Evolutionary conservation across 2,888 invertebrate species (phyloP), one percentile per base, ranked within the genome.

Genomic region (Cataglyphis altisquamis): DNA sequence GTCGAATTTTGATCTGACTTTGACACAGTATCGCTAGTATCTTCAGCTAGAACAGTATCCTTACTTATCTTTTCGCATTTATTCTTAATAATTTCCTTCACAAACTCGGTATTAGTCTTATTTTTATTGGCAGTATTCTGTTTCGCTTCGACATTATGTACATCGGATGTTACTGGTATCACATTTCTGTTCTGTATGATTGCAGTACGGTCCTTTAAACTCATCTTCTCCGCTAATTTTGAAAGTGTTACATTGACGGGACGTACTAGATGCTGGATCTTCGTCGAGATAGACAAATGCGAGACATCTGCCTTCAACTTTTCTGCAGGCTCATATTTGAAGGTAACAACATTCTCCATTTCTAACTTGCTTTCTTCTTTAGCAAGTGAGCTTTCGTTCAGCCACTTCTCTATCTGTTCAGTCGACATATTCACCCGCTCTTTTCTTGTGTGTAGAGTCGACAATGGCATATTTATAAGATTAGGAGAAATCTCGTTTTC

Each of bases 351-450:
- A 9, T 89, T 91, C 12, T 94, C 94, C 90, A 92, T 91, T 68
- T 94, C 94, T 1, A 92, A 88, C 73, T 94, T 94, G 81, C 93
- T 93, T 15, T 92, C 92, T 80, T 94, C 94, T 39, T 95, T 96
- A 82, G 96, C 96, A 12, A 95, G 94, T 1, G 95, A 96, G 87
- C 96, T 96, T 88, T 96, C 96, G 82, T 95, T 95, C 8, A 96
- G 89, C 97, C 97, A 97, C 90, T 97, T 96, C 88, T 97, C 96
- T 63, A 97, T 97, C 93, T 96, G 96, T 90, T 97, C 97, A 55
- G 96, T 96, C 0, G 97, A 96, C 97, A 97, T 96, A 90, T 97
- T 97, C 0, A 97, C 96, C 91, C 96, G 96, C 25, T 96, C 96
- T 92, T 96, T 96, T 36, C 96, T 95, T 25, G 95, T 93, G 25